Conservation (phyloP, 1,140 invertebrate species). For the Palaemon carinicauda region DNA sequence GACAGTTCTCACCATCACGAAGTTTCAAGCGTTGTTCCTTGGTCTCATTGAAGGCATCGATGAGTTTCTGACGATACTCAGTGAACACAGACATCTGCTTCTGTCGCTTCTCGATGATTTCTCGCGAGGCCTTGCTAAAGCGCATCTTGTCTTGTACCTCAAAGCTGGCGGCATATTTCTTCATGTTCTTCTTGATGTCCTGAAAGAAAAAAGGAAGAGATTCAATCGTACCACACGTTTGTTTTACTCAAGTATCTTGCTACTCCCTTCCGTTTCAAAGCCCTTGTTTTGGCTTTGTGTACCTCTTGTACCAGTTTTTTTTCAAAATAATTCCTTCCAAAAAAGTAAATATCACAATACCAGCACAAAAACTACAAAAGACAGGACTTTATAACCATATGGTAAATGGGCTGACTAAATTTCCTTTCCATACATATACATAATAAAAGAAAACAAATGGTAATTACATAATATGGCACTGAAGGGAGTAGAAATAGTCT, state of each 20-base stretch:
- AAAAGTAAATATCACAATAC: no score
- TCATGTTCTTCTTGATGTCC: conserved; percentile 97
- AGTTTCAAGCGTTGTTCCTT: conserved; percentile 69
- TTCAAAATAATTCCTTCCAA: no score
- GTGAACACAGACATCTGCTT: conserved; percentile 88
- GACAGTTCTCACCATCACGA: conserved; percentile 78
- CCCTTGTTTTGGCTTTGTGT: no score
- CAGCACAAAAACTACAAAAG: no score
- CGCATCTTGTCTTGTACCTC: conserved; percentile 95
- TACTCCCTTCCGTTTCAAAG: not conserved
- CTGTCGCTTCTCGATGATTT: conserved; percentile 92
- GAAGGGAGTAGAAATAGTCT: no score
- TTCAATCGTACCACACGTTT: no score
- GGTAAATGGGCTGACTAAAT: no score
- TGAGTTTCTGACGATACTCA: conserved; percentile 78
- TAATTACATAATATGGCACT: no score
- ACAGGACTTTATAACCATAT: no score
- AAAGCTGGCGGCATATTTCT: conserved; percentile 96
- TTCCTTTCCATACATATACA: no score
- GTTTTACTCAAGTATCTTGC: not conserved
- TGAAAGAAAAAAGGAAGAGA: conserved; percentile 63
- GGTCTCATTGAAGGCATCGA: conserved; percentile 66
- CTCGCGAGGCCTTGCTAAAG: conserved; percentile 77
- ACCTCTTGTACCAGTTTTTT: no score
- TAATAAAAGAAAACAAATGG: no score